Conservation (phyloP, 2,113 vertebrate genomes). For the Pipa parva region DNA sequence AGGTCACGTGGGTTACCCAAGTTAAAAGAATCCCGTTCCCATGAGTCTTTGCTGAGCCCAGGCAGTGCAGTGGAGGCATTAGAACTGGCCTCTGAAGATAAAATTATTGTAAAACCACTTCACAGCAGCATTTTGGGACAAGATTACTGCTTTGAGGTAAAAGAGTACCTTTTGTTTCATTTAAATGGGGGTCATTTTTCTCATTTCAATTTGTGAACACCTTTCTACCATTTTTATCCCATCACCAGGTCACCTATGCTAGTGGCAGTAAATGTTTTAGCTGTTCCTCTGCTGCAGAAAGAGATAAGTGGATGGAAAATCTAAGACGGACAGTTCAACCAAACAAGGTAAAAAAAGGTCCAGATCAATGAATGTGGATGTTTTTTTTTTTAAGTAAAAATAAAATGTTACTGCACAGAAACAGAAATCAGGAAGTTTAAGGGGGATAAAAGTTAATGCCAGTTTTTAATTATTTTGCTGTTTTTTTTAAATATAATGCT, state of each 20-base stretch:
- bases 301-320: constrained; percentile 99
- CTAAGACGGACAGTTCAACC: constrained; percentile 87
- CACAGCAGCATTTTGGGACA: constrained; percentile 93
- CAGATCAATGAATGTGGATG: no score
- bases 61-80: constrained; percentile 80
- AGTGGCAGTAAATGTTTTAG: constrained; percentile 95
- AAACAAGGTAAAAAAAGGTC: constrained; percentile 90
- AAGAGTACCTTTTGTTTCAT: background rate
- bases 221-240: background rate
- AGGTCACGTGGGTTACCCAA: constrained; percentile 83
- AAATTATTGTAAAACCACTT: constrained; percentile 82
- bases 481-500: no score
- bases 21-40: constrained; percentile 85
- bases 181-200: background rate
- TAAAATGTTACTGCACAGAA: no score
- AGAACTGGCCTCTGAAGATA: constrained; percentile 82
- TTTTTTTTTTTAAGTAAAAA: no score
- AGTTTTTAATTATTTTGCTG: no score
- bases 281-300: constrained; percentile 88
- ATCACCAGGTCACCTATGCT: constrained; percentile 75
- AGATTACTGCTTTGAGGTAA: constrained; percentile 97
- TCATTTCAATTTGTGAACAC: background rate
- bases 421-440: no score
- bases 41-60: constrained; percentile 87
- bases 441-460: no score